These are phyloP conservation scores for Heliconius charithonia DNA, from an alignment of 2,888 invertebrate species.

Conservation along the genomic window DNA sequence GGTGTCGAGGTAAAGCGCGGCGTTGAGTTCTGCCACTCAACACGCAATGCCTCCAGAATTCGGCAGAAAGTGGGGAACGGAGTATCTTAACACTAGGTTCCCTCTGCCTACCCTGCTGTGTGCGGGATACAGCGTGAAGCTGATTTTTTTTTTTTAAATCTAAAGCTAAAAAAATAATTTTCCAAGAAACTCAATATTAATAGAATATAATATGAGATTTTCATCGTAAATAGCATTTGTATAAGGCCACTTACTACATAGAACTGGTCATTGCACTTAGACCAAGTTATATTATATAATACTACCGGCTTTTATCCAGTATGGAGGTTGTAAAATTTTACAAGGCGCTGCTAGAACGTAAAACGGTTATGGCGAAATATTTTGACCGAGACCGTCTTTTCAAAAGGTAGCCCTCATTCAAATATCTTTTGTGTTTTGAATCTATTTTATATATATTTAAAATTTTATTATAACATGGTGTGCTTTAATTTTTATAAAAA, in stretches of 20 bases:
- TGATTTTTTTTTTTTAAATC: too few species aligned
- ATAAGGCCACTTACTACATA: slow-evolving; percentile 14
- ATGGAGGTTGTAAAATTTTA: slow-evolving; percentile 45
- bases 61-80: too few species aligned
- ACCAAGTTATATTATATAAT: slow-evolving; percentile 18
- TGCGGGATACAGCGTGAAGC: too few species aligned
- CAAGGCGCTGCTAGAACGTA: slow-evolving; percentile 40
- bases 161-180: not conserved
- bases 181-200: not conserved
- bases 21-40: too few species aligned
- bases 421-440: slow-evolving; percentile 8
- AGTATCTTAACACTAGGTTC: too few species aligned
- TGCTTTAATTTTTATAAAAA: too few species aligned
- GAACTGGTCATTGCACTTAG: slow-evolving; percentile 25
- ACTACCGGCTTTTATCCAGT: slow-evolving; percentile 41
- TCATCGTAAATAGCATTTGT: slow-evolving; percentile 1
- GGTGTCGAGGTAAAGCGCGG: too few species aligned
- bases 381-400: slow-evolving; percentile 39
- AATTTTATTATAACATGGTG: too few species aligned
- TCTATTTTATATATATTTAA: not conserved
- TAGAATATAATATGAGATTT: not conserved
- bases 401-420: slow-evolving; percentile 18
- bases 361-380: slow-evolving; percentile 44
- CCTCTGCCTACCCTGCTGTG: too few species aligned
- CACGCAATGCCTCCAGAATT: too few species aligned